These are phyloP conservation scores for Lepas anatifera DNA, from an alignment of 2,888 invertebrate species.

Conservation along the genomic window DNA sequence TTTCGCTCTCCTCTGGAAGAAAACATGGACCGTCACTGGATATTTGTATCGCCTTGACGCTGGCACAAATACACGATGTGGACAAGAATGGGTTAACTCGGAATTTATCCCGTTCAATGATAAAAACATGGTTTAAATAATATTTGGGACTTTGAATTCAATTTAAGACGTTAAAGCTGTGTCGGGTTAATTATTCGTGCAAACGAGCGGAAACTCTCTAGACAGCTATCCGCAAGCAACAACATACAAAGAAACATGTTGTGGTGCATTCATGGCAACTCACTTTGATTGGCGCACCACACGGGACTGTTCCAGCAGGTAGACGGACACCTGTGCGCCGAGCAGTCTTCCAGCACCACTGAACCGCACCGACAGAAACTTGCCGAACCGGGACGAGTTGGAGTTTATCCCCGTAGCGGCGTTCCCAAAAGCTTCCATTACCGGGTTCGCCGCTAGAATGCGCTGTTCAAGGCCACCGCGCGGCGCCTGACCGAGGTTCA, in stretches of 20 bases:
- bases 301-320: constrained; percentile 63
- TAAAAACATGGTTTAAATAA: no score
- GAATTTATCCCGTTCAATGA: no score
- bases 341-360: constrained; percentile 59
- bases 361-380: constrained; percentile 65
- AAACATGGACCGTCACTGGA: no score
- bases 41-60: no score
- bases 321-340: constrained; percentile 64
- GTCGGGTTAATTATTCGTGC: no score
- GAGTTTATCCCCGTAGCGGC: constrained; percentile 68
- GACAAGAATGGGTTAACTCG: no score
- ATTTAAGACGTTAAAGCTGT: no score
- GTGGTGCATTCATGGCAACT: constrained; percentile 33
- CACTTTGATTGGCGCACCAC: constrained; percentile 63
- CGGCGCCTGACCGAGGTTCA: constrained; percentile 63
- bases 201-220: no score
- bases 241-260: no score
- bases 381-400: constrained; percentile 69
- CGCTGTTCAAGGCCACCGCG: constrained; percentile 62
- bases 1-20: constrained; percentile 62
- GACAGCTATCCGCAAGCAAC: no score
- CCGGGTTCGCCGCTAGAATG: constrained; percentile 65
- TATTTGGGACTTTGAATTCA: no score
- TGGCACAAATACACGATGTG: no score
- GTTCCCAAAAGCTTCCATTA: constrained; percentile 75